phyloP scores from a whole-genome alignment of 2,113 vertebrate species.

The Coturnix japonica region DNA sequence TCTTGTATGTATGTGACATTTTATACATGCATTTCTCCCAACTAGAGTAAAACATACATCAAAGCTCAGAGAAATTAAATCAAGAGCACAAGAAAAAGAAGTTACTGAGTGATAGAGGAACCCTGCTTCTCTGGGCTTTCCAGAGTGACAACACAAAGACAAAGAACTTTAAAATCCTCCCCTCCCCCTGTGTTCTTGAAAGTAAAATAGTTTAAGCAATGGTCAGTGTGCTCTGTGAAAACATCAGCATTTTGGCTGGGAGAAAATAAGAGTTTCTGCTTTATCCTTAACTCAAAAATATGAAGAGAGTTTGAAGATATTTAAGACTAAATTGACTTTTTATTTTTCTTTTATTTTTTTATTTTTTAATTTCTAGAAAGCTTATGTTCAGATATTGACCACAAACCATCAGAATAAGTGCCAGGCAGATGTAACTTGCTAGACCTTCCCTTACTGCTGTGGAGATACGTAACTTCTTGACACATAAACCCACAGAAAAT shows the following conservation, averaged over 20 bases:
- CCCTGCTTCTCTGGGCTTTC: constrained; percentile 12
- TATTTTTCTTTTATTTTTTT: neutral
- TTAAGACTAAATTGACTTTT: neutral
- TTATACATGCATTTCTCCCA: constrained; percentile 1
- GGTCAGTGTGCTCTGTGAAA: neutral
- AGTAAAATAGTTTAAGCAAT: neutral
- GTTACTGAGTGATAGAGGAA: constrained; percentile 10
- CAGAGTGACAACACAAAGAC: neutral
- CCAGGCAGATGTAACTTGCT: neutral
- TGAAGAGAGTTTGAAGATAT: neutral
- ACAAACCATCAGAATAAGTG: neutral
- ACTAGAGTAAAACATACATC: constrained; percentile 9
- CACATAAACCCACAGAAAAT: neutral
- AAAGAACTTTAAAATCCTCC: neutral
- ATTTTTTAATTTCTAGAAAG: neutral
- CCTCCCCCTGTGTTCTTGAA: neutral
- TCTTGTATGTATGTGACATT: neutral
- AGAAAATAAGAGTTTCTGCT: neutral
- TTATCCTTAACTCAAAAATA: neutral
- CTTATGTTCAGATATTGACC: neutral
- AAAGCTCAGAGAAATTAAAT: constrained; percentile 50
- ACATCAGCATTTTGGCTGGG: neutral
- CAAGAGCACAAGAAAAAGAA: constrained; percentile 1
- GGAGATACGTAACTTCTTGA: neutral
- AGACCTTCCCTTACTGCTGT: neutral